Conservation (phyloP, 2,888 invertebrate species). For the Leptinotarsa juncta region DNA sequence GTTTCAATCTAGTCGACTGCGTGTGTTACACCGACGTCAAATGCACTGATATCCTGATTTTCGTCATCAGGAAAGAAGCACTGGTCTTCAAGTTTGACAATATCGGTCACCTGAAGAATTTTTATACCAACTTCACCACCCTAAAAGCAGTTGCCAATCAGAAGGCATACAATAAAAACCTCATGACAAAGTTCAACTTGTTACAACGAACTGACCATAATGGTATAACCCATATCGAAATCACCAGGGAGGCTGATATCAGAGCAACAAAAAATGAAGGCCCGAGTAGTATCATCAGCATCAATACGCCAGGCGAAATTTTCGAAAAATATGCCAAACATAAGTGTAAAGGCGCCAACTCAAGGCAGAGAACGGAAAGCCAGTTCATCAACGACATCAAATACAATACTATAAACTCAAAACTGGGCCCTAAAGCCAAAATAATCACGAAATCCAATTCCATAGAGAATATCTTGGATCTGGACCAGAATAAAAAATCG, state of each 20-base stretch:
- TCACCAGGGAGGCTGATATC: constrained; percentile 52
- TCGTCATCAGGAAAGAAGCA: constrained; percentile 62
- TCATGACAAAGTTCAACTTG: constrained; percentile 62
- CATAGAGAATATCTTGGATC: constrained; percentile 57
- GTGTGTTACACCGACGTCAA: constrained; percentile 65
- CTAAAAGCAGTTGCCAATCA: constrained; percentile 64
- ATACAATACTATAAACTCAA: constrained; percentile 49
- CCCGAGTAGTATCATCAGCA: constrained; percentile 61
- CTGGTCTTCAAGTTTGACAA: constrained; percentile 63
- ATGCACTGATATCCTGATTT: constrained; percentile 62
- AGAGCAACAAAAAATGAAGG: constrained; percentile 38
- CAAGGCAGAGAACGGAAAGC: constrained; percentile 50
- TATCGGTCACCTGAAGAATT: constrained; percentile 56
- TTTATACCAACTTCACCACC: constrained; percentile 63
- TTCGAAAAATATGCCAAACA: constrained; percentile 38
- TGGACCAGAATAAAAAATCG: constrained; percentile 46
- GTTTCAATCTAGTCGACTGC: constrained; percentile 63
- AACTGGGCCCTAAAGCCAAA: constrained; percentile 45
- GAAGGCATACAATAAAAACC: constrained; percentile 57
- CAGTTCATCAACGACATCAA: constrained; percentile 47
- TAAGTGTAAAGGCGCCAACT: constrained; percentile 50
- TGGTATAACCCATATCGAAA: constrained; percentile 68
- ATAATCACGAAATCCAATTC: constrained; percentile 53
- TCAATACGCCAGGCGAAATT: constrained; percentile 60
- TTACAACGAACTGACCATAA: constrained; percentile 67